These are phyloP conservation scores for Helarctos malayanus DNA, from an alignment of 2,797 vertebrate genomes.

Conservation along the genomic window DNA sequence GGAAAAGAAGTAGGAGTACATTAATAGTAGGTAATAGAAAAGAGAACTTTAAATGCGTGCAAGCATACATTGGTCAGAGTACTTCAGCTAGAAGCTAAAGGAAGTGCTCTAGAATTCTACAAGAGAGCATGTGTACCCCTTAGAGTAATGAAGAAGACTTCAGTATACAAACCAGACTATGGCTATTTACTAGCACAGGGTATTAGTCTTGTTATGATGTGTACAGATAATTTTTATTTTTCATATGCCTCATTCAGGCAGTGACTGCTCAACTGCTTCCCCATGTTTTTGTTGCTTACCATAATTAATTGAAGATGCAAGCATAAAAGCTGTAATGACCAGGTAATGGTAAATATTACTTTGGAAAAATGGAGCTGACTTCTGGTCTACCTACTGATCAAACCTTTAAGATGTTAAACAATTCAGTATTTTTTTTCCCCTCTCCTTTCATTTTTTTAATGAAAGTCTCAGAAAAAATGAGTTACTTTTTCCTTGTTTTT, in stretches of 20 bases:
- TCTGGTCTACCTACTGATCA: neutral
- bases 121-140: conserved; percentile 76
- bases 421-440: neutral
- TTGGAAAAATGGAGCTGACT: conserved; percentile 38
- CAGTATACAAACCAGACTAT: conserved; percentile 74
- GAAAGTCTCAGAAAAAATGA: conserved; percentile 40
- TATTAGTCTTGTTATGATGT: conserved; percentile 78
- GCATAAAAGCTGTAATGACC: neutral
- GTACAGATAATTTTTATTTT: conserved; percentile 63
- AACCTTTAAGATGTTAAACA: conserved; percentile 29
- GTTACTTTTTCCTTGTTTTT: conserved; percentile 54
- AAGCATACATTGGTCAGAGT: conserved; percentile 74
- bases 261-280: conserved; percentile 66
- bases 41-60: conserved; percentile 67
- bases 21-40: conserved; percentile 61
- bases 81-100: conserved; percentile 70
- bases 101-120: conserved; percentile 63
- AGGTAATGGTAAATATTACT: neutral
- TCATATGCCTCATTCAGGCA: neutral
- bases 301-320: neutral
- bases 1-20: conserved; percentile 78
- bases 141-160: conserved; percentile 72
- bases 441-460: conserved; percentile 19
- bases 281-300: conserved; percentile 62
- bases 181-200: conserved; percentile 51